These are phyloP conservation scores for Agonopterix subpropinquella DNA, from an alignment of 2,888 invertebrate species.

Conservation along the genomic window DNA sequence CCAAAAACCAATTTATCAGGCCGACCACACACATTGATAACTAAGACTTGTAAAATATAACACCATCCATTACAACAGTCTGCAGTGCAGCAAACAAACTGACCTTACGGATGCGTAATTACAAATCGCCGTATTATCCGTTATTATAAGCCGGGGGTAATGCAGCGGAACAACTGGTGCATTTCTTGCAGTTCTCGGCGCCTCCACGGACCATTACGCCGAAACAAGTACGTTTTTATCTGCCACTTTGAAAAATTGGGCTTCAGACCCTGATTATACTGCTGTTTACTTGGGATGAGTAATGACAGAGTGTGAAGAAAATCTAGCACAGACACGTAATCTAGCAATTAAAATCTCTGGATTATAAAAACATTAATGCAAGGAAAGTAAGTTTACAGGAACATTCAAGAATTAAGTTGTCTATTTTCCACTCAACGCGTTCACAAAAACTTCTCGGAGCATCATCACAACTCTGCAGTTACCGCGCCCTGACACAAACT, in stretches of 20 bases:
- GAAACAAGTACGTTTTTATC: slow-evolving; percentile 4
- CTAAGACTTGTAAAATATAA: too few species aligned
- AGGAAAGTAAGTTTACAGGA: too few species aligned
- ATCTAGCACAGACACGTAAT: too few species aligned
- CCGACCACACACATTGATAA: too few species aligned
- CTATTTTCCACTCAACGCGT: slow-evolving; percentile 2
- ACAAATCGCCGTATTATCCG: slow-evolving; percentile 17
- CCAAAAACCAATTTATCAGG: too few species aligned
- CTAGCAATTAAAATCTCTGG: too few species aligned
- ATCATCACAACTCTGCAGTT: slow-evolving; percentile 8
- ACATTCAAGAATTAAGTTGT: too few species aligned
- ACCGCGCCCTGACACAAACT: not conserved
- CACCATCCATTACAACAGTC: too few species aligned
- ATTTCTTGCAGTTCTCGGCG: slow-evolving; percentile 15
- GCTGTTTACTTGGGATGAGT: too few species aligned
- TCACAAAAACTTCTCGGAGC: slow-evolving; percentile 8
- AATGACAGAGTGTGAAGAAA: too few species aligned
- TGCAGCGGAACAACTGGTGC: slow-evolving; percentile 16
- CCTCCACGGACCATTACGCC: slow-evolving; percentile 21
- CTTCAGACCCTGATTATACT: not conserved
- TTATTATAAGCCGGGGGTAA: slow-evolving; percentile 15
- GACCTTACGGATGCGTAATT: slow-evolving; percentile 16
- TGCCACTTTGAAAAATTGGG: not conserved
- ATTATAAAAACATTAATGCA: too few species aligned
- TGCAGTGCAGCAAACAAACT: not conserved